These are phyloP conservation scores for Lepisosteus oculatus DNA, from an alignment of 2,113 vertebrate species.

Conservation along the genomic window DNA sequence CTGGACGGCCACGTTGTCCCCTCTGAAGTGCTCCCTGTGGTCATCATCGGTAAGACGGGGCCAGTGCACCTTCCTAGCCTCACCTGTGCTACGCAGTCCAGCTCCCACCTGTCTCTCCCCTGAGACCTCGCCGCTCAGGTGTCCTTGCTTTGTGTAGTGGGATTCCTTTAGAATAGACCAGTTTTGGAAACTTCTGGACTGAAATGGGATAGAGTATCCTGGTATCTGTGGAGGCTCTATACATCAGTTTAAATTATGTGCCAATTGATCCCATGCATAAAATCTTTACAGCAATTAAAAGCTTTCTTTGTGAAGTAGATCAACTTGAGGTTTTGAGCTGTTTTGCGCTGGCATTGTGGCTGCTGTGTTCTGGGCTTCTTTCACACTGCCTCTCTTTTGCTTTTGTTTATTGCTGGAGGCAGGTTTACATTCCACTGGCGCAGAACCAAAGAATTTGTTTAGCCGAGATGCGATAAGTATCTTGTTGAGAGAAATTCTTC, in stretches of 20 bases:
- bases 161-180: not conserved
- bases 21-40: constrained; percentile 56
- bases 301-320: not conserved
- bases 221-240: not conserved
- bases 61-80: too few relatives aligned
- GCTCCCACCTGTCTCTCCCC: too few relatives aligned
- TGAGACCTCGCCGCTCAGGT: too few relatives aligned
- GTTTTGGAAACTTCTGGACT: not conserved
- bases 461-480: too few relatives aligned
- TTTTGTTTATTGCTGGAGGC: too few relatives aligned
- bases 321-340: not conserved
- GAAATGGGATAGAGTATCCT: not conserved
- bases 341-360: not conserved
- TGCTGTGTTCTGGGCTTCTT: not conserved
- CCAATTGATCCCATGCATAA: too few relatives aligned
- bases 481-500: too few relatives aligned
- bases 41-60: constrained; percentile 60
- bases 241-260: not conserved
- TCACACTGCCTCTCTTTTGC: constrained; percentile 4
- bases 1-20: constrained; percentile 37
- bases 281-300: not conserved
- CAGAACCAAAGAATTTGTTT: too few relatives aligned
- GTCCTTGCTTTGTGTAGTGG: too few relatives aligned
- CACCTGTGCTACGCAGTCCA: constrained; percentile 1
- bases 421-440: too few relatives aligned